Percentiles rank a stretch among this genome's conserved stretches.
Evolutionary conservation across 2,113 vertebrate species (phyloP).

Genomic region (Sylvia atricapilla): DNA sequence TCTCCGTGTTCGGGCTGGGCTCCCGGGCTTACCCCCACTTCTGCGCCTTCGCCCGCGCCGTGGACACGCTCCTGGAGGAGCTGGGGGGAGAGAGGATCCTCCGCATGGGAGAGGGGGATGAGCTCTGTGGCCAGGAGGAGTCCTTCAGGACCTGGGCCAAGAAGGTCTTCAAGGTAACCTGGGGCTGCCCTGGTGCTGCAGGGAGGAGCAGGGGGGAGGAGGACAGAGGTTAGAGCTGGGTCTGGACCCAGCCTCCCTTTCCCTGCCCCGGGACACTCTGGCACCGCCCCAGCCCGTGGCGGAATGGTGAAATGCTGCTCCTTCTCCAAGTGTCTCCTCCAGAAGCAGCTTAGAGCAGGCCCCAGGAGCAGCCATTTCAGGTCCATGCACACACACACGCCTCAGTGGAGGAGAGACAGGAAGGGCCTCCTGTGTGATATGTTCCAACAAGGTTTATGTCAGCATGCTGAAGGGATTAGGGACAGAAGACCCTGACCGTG

Average conservation of each 20-base stretch:
- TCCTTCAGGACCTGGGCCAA: conserved; percentile 98
- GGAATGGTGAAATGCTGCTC: no score
- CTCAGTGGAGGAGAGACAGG: no score
- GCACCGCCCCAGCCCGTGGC: no score
- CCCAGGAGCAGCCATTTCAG: no score
- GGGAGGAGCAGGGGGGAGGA: background rate
- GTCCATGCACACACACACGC: no score
- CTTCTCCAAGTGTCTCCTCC: no score
- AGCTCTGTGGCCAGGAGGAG: conserved; percentile 97
- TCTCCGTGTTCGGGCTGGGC: conserved; percentile 96
- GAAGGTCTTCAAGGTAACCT: conserved; percentile 94
- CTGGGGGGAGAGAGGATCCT: conserved; percentile 95
- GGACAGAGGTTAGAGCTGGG: background rate
- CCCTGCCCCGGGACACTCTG: accelerated
- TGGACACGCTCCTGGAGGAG: conserved; percentile 96
- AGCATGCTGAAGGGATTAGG: no score
- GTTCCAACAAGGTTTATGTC: no score
- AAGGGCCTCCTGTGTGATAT: no score
- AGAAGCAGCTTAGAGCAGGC: no score
- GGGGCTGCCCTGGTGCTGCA: background rate
- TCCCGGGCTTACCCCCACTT: conserved; percentile 97
- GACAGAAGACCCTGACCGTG: no score
- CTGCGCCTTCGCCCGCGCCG: conserved; percentile 95
- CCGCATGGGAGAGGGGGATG: conserved; percentile 96
- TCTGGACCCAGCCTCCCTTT: background rate